Conservation (phyloP, 2,113 vertebrate species). For the Dicentrarchus labrax region DNA sequence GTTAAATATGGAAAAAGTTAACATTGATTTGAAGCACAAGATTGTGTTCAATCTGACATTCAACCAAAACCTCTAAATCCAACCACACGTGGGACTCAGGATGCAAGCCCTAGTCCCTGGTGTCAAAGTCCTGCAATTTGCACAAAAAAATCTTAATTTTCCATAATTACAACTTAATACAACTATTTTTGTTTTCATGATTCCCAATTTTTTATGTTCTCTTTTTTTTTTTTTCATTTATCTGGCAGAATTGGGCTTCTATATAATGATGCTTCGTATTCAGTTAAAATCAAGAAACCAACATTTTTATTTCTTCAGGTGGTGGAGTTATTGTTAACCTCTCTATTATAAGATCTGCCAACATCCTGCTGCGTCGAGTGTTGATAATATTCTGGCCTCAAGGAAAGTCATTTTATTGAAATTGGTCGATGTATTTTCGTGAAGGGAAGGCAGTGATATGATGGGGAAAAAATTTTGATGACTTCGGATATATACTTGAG, state of each 20-base stretch:
- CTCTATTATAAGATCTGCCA: not conserved
- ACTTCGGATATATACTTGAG: not conserved
- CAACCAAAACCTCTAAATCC: not conserved
- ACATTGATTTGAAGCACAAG: not conserved
- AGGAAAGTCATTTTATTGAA: conserved; percentile 14
- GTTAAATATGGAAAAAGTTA: not conserved
- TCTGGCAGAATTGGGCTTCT: not conserved
- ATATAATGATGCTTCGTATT: not conserved
- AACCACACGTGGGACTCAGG: no score
- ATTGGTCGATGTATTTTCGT: not conserved
- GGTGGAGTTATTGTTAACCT: not conserved
- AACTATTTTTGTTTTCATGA: not conserved
- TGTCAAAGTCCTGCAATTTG: not conserved
- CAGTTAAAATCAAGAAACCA: not conserved
- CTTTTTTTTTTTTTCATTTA: not conserved
- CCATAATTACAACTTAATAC: not conserved
- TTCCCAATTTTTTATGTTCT: not conserved
- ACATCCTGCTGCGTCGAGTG: not conserved
- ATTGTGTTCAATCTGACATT: not conserved
- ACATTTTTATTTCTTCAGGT: not conserved
- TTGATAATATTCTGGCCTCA: conserved; percentile 15
- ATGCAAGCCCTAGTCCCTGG: no score
- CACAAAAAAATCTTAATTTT: not conserved
- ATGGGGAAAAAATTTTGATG: conserved; percentile 1
- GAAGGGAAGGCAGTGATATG: conserved; percentile 7